Evolutionary conservation across 2,113 vertebrate genomes (phyloP).

Genomic region (Cottus gobio): DNA sequence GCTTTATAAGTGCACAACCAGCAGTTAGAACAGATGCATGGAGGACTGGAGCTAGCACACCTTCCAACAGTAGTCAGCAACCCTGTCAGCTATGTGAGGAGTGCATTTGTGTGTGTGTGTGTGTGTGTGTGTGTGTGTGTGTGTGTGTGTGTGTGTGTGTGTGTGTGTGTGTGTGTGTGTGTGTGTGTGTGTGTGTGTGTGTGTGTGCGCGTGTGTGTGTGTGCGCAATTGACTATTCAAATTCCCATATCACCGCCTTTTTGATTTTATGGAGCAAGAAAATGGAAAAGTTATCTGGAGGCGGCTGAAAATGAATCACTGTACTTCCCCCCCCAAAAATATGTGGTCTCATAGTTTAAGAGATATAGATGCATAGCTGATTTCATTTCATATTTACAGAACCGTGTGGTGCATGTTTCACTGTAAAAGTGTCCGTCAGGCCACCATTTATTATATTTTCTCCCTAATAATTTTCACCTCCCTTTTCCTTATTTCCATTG

Average conservation of each 20-base stretch:
- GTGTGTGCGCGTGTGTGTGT: too few relatives aligned
- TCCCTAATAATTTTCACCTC: background rate
- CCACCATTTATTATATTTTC: background rate
- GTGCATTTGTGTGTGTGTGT: background rate
- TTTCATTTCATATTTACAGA: background rate
- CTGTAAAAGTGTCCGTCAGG: background rate
- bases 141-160: conserved; percentile 16
- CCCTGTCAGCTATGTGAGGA: conserved; percentile 15
- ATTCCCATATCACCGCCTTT: background rate
- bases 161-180: background rate
- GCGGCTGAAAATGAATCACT: background rate
- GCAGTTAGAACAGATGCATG: conserved; percentile 43
- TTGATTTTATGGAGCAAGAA: conserved; percentile 9
- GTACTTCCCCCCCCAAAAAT: background rate
- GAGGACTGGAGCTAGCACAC: conserved; percentile 22
- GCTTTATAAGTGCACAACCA: conserved; percentile 49
- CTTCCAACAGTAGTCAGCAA: conserved; percentile 55
- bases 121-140: conserved; percentile 8
- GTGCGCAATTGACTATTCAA: background rate
- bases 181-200: background rate
- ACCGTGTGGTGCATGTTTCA: background rate
- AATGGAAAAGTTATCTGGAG: conserved; percentile 32
- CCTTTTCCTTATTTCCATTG: background rate
- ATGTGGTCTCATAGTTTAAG: background rate
- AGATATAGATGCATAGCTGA: background rate